Conservation (phyloP, 1,140 invertebrate species). For the Phymastichus coffea region DNA sequence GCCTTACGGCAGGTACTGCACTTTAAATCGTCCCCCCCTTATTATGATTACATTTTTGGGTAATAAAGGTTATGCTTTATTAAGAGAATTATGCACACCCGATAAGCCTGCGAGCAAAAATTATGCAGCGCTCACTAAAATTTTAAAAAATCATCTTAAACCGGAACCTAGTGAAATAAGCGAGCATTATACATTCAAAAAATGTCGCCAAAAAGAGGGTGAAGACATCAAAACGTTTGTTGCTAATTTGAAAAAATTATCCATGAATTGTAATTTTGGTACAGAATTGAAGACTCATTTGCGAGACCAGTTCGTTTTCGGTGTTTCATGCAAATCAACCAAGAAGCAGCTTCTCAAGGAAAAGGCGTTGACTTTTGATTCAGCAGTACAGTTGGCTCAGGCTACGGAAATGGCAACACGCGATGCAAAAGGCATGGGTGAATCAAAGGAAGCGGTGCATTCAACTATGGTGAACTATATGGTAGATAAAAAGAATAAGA, state of each 20-base stretch:
- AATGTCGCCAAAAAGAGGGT: neutral
- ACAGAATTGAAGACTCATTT: neutral
- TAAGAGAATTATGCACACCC: constrained; percentile 22
- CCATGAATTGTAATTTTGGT: constrained; percentile 17
- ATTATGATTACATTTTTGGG: constrained; percentile 15
- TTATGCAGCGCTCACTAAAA: neutral
- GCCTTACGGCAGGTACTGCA: no score
- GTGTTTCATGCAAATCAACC: neutral
- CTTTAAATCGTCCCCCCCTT: no score
- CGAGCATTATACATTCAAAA: constrained; percentile 15
- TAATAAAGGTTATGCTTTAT: constrained; percentile 12
- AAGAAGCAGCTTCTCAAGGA: constrained; percentile 2
- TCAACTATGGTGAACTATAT: neutral
- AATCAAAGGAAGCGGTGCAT: no score
- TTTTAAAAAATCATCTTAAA: constrained; percentile 21
- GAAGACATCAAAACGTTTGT: constrained; percentile 19
- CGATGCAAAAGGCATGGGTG: constrained; percentile 16
- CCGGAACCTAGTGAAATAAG: constrained; percentile 2
- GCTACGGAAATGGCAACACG: neutral
- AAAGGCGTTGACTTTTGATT: neutral
- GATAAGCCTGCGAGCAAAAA: constrained; percentile 1
- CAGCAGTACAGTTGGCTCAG: neutral
- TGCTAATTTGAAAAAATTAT: constrained; percentile 18
- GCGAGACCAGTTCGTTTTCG: constrained; percentile 21
- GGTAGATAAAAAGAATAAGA: neutral